phyloP scores from a whole-genome alignment of 2,888 invertebrate genomes.

The Tipula vernalis region DNA sequence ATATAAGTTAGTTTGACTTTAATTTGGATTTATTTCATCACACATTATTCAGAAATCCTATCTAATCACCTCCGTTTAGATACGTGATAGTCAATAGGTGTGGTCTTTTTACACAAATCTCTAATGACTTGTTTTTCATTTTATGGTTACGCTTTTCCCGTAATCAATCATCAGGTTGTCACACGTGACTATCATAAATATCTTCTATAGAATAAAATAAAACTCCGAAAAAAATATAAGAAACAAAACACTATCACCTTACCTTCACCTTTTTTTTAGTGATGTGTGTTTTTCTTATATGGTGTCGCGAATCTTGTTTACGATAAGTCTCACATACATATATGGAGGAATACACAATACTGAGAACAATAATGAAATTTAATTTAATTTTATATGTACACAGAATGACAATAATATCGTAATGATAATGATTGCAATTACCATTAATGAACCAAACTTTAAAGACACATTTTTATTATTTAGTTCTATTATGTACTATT shows the following conservation, averaged over 20 bases:
- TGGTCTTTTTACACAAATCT: neutral
- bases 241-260: neutral
- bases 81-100: neutral
- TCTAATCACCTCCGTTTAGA: neutral
- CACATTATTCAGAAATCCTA: neutral
- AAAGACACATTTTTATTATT: neutral
- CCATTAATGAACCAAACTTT: neutral
- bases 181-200: conserved; percentile 4
- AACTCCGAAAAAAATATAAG: neutral
- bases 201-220: neutral
- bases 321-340: neutral
- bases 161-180: neutral
- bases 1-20: neutral
- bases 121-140: conserved; percentile 4
- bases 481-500: neutral
- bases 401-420: neutral
- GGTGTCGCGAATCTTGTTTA: neutral
- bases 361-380: neutral
- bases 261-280: neutral
- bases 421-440: neutral
- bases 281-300: neutral
- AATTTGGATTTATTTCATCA: neutral
- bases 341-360: neutral
- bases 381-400: neutral
- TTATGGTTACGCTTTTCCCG: neutral